These are phyloP conservation scores for Prochilodus magdalenae DNA, from an alignment of 2,113 vertebrate genomes.

Conservation along the genomic window DNA sequence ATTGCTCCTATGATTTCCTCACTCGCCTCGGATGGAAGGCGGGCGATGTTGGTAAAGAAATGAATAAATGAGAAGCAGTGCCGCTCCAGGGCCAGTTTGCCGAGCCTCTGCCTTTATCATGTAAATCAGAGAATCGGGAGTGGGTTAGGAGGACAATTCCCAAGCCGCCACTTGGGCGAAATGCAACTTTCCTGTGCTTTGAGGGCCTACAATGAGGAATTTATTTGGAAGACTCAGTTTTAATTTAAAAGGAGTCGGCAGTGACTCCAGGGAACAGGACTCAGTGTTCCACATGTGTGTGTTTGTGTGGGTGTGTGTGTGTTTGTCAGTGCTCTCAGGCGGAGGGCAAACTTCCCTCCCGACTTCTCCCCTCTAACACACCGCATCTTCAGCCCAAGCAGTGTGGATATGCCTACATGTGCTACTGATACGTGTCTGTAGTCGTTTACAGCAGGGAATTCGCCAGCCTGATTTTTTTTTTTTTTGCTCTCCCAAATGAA, in stretches of 20 bases:
- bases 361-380: conserved; percentile 44
- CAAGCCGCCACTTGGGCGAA: conserved; percentile 84
- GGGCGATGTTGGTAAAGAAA: conserved; percentile 71
- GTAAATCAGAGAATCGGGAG: conserved; percentile 85
- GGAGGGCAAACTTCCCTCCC: conserved; percentile 41
- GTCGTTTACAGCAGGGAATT: conserved; percentile 53
- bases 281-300: conserved; percentile 22
- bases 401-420: conserved; percentile 26
- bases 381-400: conserved; percentile 27
- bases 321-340: conserved; percentile 29
- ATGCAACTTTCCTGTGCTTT: conserved; percentile 82
- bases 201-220: conserved; percentile 73
- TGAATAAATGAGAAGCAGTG: conserved; percentile 64
- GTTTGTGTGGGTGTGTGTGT: conserved; percentile 9
- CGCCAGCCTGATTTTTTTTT: conserved; percentile 24
- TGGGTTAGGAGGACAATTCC: conserved; percentile 81
- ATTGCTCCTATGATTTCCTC: conserved; percentile 72
- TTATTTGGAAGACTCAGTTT: conserved; percentile 85
- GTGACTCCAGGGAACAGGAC: conserved; percentile 79
- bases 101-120: conserved; percentile 86
- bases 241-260: conserved; percentile 87
- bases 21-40: conserved; percentile 64
- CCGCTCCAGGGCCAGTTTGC: conserved; percentile 63
- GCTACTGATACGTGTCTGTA: conserved; percentile 66
- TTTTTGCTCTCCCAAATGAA: conserved; percentile 57